These are phyloP conservation scores for Lepidocyrtoides sp. DNA, from an alignment of 2,888 invertebrate species.

Conservation along the genomic window DNA sequence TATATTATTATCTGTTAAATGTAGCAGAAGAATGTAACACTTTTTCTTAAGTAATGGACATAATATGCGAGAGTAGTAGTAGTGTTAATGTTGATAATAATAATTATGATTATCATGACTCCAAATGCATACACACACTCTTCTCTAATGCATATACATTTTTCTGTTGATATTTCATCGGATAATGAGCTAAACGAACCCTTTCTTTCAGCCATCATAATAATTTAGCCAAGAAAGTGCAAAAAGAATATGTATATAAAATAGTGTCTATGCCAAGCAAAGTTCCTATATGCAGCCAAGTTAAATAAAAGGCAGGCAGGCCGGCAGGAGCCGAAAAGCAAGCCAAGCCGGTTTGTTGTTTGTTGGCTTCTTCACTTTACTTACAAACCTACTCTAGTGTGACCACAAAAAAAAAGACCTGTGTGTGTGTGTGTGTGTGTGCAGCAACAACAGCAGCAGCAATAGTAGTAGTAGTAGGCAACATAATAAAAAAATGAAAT, in stretches of 20 bases:
- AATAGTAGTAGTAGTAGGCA: neutral
- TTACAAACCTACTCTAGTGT: constrained; percentile 74
- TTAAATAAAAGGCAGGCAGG: constrained; percentile 38
- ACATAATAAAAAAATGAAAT: constrained; percentile 51
- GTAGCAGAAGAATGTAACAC: too few species aligned
- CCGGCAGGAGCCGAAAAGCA: constrained; percentile 71
- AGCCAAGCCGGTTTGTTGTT: constrained; percentile 73
- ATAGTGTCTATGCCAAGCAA: too few species aligned
- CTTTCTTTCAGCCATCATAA: constrained; percentile 11
- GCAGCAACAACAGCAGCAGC: too few species aligned
- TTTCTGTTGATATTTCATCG: constrained; percentile 21
- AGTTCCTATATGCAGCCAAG: too few species aligned
- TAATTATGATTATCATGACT: constrained; percentile 23
- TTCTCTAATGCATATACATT: neutral
- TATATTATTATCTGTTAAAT: neutral
- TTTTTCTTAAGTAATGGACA: constrained; percentile 66
- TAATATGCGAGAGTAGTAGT: too few species aligned
- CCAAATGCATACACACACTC: neutral
- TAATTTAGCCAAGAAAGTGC: constrained; percentile 12
- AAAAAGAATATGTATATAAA: neutral
- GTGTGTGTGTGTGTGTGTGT: neutral
- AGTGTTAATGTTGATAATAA: constrained; percentile 24
- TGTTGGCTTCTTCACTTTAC: constrained; percentile 79
- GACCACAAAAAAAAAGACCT: constrained; percentile 61
- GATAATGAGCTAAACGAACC: neutral